Conservation (phyloP, 2,113 vertebrate genomes). For the Megaptera novaeangliae region DNA sequence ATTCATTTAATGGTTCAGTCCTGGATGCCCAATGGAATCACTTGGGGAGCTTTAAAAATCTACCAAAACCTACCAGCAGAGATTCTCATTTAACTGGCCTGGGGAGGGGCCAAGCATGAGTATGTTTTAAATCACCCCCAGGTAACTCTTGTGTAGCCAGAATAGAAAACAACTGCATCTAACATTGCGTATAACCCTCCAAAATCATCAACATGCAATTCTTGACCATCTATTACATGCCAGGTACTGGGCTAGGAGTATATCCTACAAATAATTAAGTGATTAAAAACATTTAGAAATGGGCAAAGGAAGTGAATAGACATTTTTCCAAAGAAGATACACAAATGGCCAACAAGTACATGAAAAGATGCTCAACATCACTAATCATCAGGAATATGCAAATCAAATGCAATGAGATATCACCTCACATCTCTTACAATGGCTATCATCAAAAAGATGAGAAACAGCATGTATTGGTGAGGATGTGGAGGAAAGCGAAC, state of each 20-base stretch:
- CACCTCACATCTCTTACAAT: background rate
- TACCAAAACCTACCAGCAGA: background rate
- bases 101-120: background rate
- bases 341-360: background rate
- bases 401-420: background rate
- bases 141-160: background rate
- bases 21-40: background rate
- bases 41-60: background rate
- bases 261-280: background rate
- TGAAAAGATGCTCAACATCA: background rate
- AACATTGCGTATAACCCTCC: background rate
- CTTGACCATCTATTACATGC: background rate
- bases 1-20: background rate
- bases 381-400: background rate
- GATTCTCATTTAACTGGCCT: background rate
- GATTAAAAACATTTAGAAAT: background rate
- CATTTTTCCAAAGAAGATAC: background rate
- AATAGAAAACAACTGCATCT: background rate
- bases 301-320: background rate
- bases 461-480: background rate
- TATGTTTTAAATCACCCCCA: background rate
- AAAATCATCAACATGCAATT: background rate
- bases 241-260: background rate
- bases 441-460: background rate
- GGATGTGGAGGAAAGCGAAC: background rate